Percentiles rank a stretch among this genome's conserved stretches.
phyloP scores from a whole-genome alignment of 2,797 vertebrate genomes.

The Clarias laeviceps region DNA sequence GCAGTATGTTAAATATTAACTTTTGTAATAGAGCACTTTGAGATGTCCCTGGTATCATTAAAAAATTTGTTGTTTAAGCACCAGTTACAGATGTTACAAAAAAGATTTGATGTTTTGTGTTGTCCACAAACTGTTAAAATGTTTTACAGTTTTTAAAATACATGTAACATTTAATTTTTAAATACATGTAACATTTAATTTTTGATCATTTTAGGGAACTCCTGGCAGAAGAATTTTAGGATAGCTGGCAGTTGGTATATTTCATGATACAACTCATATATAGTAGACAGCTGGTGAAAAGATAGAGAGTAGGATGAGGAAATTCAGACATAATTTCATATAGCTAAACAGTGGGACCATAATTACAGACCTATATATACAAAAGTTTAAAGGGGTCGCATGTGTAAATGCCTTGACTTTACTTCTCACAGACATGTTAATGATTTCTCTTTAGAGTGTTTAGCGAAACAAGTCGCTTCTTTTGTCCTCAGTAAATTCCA shows the following conservation, averaged over 20 bases:
- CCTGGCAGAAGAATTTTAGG: too few relatives aligned
- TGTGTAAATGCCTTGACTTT: neutral
- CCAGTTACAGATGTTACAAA: neutral
- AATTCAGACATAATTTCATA: neutral
- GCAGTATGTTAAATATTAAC: neutral
- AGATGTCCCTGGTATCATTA: neutral
- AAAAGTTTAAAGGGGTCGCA: neutral
- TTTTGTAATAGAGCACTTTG: neutral
- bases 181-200: neutral
- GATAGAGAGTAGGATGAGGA: neutral
- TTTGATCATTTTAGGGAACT: too few relatives aligned
- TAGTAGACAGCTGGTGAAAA: neutral
- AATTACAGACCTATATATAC: neutral
- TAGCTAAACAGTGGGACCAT: neutral
- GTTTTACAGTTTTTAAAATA: neutral
- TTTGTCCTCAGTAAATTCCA: neutral
- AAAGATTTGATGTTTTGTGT: neutral
- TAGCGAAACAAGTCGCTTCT: constrained; percentile 21
- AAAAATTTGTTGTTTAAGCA: neutral
- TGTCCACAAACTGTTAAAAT: neutral
- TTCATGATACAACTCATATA: neutral
- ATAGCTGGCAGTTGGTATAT: neutral
- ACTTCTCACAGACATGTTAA: constrained; percentile 54
- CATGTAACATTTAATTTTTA: too few relatives aligned
- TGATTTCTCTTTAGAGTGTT: constrained; percentile 46